Base-by-base conservation (phyloP, 1,140 invertebrate genomes). In the Chymomyza costata region DNA sequence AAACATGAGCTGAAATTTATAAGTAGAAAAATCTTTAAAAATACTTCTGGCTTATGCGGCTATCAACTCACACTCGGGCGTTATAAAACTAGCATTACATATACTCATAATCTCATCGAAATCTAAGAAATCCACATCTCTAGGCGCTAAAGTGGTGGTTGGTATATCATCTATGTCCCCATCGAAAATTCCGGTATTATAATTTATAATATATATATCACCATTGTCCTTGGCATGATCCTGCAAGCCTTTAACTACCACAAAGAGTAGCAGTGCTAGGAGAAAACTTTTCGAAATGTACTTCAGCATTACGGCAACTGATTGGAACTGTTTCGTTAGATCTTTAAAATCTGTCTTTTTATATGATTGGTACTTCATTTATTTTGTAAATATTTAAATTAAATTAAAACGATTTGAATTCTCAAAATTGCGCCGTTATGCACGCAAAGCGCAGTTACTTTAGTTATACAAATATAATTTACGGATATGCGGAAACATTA, bases 1-100 rank as follows among this genome's bases (percentile, higher is more conserved):
- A 16, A 0, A 76, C 55, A 50, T 82, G 46, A 8, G 68, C 82
- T 84, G 34, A n/a, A 64, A 66, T 14, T 5, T 19, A 35, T 32
- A 0, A 3, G 18, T 7, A 15, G 37, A 21, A 35, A 25, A 6
- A 16, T 0, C 0, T 10, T 25, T 30, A 15, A 38, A 38, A 16
- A 38, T 2, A 6, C 5, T 16, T 34, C 31, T 10, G n/a, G 6
- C 13, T 6, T 6, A 28, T 6, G 25, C 25, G 25, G 10, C 10
- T 6, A 16, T 39, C 1, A 37, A 73, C 66, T 74, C 57, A 85
- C 83, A 63, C 16, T 52, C 48, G 11, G 82, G 39, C 13, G 67
- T 85, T 15, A 74, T 61, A 48, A 85, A 85, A 57, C 80, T 83
- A 0, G 67, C 32, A 63, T 85, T 85, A 37, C 83, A 85, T 0